Evolutionary conservation across 2,113 vertebrate species (phyloP), one percentile per base, ranked within the genome.

Genomic region (Hyperopisus bebe): DNA sequence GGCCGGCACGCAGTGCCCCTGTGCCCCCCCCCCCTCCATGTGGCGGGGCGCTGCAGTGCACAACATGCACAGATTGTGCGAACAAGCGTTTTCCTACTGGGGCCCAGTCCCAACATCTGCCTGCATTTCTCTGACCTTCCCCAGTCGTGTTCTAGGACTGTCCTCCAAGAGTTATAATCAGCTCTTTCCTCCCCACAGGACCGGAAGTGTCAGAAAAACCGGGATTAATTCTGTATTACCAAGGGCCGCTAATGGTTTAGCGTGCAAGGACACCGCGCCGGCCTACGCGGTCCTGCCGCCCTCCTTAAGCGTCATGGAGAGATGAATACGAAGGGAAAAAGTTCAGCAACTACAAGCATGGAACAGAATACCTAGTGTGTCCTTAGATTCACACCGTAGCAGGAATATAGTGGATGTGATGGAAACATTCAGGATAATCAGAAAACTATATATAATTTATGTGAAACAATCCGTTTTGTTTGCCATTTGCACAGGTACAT

Each of bases 131-230:
- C 70, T 89, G 77, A 89, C 89, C 89, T 85, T 89, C 80, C 89
- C 50, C 51, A 70, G 46, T 47, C 27, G 50, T 89, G 88, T 82
- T 82, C 88, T 35, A 89, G 88, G 88, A 51, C 88, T 89, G 88
- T 89, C 89, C 89, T 55, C 39, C 50, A 62, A 84, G 70, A 89
- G 89, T 55, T 89, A 89, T 89, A 89, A 82, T 82, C 66, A 82
- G 66, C 74, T 82, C 88, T 82, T 46, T 89, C 19, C 74, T 89
- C 84, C 84, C 84, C 70, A 89, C 88, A 89, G 89, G 44, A 88
- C 88, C 11, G 70, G 31, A 89, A 89, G 77, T 80, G 66, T 53
- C 89, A 89, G 53, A 84, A 89, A 50, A 62, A 50, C 62, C 62
- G 44, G 55, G 88, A 88, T 74, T 77, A 58, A 70, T 31, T 88